Base-by-base conservation (phyloP, 2,888 invertebrate genomes). In the Sminthurides aquaticus region DNA sequence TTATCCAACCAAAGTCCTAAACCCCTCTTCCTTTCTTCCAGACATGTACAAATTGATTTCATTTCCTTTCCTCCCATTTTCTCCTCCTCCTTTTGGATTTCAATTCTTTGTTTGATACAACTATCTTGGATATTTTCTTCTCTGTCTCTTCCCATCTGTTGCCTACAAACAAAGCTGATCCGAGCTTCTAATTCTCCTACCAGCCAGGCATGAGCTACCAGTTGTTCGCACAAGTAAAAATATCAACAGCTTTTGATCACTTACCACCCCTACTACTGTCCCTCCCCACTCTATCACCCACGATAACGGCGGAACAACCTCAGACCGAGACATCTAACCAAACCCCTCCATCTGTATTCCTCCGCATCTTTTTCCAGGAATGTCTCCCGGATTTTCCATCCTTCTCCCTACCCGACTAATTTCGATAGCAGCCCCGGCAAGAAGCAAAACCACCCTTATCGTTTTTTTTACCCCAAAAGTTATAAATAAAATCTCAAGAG, bases 401-500 rank as follows among this genome's bases (percentile, higher is more conserved):
- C 26, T 55, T 49, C 60, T 59, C 55, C 48, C 27, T 34, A 27
- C 34, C 54, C 3, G 20, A 34, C 43, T 34, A 34, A 34, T 34
- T 34, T 34, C 43, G 15, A 34, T 15, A 34, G 15, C 43, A 34
- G 43, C 43, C n/a, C n/a, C n/a, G n/a, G n/a, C n/a, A n/a, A n/a
- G n/a, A n/a, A n/a, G n/a, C n/a, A n/a, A n/a, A n/a, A n/a, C n/a
- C 43, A 34, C 43, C 43, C 43, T 34, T 34, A 34, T 34, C 43
- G 8, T 34, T 15, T 34, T 34, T 34, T 15, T 5, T 15, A 56
- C 8, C 8, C 22, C 70, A 72, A 67, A 70, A 72, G 72, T 70
- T 72, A 72, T 70, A 72, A 72, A 72, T 72, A 72, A 72, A 72
- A 69, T 69, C 49, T 29, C 20, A 34, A 49, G 57, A 57, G 57